Percentiles rank a stretch among this genome's conserved stretches.
Conservation (phyloP, 2,113 vertebrate genomes). For the Python bivittatus region DNA sequence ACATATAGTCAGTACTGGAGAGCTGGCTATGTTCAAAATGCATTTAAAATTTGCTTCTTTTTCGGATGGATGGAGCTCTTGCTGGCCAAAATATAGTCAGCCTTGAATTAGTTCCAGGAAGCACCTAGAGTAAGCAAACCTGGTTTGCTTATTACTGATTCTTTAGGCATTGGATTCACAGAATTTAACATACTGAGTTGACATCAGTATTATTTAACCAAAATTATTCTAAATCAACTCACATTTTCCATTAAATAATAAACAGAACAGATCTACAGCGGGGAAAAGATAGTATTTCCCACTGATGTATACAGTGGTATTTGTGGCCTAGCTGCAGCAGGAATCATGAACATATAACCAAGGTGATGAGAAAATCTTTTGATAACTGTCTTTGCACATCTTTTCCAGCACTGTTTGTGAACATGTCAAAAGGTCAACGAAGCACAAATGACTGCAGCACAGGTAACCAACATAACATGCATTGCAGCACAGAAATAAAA, state of each 20-base stretch:
- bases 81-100: not conserved
- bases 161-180: not conserved
- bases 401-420: not conserved
- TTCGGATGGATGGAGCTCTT: not conserved
- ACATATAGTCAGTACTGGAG: not conserved
- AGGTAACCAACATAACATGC: not conserved
- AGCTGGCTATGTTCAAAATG: not conserved
- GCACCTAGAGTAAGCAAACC: not conserved
- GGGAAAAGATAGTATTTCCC: not conserved
- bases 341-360: not conserved
- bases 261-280: not conserved
- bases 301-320: not conserved
- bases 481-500: not conserved
- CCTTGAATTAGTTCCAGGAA: not conserved
- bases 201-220: not conserved
- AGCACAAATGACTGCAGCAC: not conserved
- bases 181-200: not conserved
- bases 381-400: not conserved
- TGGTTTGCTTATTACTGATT: not conserved
- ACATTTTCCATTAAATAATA: not conserved
- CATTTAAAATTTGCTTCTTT: not conserved
- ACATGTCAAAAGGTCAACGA: not conserved
- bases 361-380: not conserved
- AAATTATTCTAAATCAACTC: not conserved
- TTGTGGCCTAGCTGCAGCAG: not conserved